A percentile compares a stretch with the other conserved stretches of the same genome.
phyloP scores from a whole-genome alignment of 2,888 invertebrate species.

The Lacanobia oleracea region DNA sequence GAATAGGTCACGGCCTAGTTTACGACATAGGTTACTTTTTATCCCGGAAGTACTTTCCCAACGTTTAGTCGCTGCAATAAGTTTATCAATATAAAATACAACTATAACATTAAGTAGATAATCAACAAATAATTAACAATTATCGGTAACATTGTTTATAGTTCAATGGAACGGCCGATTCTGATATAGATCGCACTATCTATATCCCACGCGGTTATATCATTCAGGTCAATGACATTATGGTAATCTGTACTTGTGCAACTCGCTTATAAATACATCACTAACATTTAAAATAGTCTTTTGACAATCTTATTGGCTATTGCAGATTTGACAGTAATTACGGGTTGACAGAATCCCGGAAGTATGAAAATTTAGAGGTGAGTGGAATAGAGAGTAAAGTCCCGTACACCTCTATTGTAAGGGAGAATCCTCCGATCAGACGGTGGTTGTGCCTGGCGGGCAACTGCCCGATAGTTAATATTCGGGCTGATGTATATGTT shows the following conservation, averaged over 20 bases:
- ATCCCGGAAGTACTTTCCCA: too few relatives aligned
- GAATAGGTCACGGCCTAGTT: not conserved
- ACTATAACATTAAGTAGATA: conserved; percentile 17
- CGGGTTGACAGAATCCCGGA: too few relatives aligned
- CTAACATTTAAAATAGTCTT: not conserved
- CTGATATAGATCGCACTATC: conserved; percentile 52
- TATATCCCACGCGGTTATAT: conserved; percentile 57
- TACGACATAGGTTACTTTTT: too few relatives aligned
- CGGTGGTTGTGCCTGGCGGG: too few relatives aligned
- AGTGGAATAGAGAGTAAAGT: too few relatives aligned
- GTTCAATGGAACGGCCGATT: conserved; percentile 33
- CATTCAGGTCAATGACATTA: conserved; percentile 60
- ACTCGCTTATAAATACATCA: conserved; percentile 4
- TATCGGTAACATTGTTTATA: conserved; percentile 39
- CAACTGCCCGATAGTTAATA: too few relatives aligned
- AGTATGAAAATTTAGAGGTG: too few relatives aligned
- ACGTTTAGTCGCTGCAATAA: too few relatives aligned
- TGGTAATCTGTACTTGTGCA: conserved; percentile 28
- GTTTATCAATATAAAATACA: not conserved
- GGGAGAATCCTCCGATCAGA: too few relatives aligned
- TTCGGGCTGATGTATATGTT: too few relatives aligned
- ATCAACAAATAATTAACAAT: conserved; percentile 24
- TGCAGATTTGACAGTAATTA: too few relatives aligned
- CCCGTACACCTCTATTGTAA: too few relatives aligned
- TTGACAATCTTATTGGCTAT: conserved; percentile 13